phyloP scores from a whole-genome alignment of 1,140 invertebrate species.

The Drosophila baimaii region DNA sequence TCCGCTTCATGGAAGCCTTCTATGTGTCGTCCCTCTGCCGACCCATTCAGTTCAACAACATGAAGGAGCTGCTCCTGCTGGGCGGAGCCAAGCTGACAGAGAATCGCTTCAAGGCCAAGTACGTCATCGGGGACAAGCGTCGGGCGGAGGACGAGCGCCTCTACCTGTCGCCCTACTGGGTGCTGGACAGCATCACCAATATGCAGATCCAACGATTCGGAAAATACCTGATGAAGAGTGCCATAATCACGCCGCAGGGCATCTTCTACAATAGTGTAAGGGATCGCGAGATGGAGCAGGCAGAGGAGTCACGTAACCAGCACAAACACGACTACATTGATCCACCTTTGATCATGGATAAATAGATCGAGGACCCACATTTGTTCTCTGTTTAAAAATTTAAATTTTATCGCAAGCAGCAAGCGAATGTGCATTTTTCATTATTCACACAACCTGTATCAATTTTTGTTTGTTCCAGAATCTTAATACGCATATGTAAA shows the following conservation, averaged over 20 bases:
- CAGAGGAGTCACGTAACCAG: background rate
- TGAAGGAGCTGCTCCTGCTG: conserved; percentile 85
- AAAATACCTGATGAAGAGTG: conserved; percentile 73
- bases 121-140: conserved; percentile 84
- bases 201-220: conserved; percentile 73
- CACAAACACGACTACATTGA: conserved; percentile 34
- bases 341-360: conserved; percentile 56
- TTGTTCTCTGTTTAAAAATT: background rate
- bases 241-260: conserved; percentile 56
- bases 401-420: background rate
- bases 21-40: conserved; percentile 83
- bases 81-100: conserved; percentile 84
- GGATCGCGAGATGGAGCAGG: background rate
- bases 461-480: background rate
- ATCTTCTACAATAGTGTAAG: conserved; percentile 54
- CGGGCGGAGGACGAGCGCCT: conserved; percentile 62
- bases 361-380: conserved; percentile 23
- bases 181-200: conserved; percentile 84
- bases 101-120: conserved; percentile 81
- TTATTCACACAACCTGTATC: background rate
- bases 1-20: conserved; percentile 84
- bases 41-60: conserved; percentile 77
- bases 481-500: conserved; percentile 9
- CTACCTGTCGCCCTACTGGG: conserved; percentile 85
- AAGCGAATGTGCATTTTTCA: background rate